Conservation (phyloP, 2,888 invertebrate genomes). For the Busseola fusca region DNA sequence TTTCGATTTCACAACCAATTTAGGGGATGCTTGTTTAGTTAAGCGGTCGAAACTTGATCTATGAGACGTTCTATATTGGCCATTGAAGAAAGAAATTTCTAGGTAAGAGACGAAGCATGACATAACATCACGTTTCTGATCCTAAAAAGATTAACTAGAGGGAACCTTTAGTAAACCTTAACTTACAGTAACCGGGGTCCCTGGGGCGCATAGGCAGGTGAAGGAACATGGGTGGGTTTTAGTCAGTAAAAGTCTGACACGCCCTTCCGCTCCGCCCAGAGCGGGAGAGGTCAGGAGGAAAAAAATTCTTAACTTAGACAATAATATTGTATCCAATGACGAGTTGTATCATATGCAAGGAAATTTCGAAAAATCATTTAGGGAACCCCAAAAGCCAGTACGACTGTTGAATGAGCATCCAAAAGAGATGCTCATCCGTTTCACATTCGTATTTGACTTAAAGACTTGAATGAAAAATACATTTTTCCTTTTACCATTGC, state of each 20-base stretch:
- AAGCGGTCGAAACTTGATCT: slow-evolving; percentile 31
- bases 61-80: slow-evolving; percentile 11
- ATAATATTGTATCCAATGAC: not conserved
- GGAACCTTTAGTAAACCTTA: too few species aligned
- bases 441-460: slow-evolving; percentile 61
- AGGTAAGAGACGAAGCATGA: not conserved
- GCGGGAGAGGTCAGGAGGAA: too few species aligned
- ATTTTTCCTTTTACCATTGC: slow-evolving; percentile 62
- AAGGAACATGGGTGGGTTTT: too few species aligned
- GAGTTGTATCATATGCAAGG: not conserved
- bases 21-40: slow-evolving; percentile 16
- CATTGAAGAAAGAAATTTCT: not conserved
- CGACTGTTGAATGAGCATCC: slow-evolving; percentile 54
- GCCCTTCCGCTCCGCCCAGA: too few species aligned
- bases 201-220: too few species aligned
- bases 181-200: too few species aligned
- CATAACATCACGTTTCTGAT: not conserved
- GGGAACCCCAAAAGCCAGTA: slow-evolving; percentile 52
- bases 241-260: too few species aligned
- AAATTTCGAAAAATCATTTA: not conserved
- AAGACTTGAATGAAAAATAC: slow-evolving; percentile 71
- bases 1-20: slow-evolving; percentile 29
- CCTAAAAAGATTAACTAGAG: too few species aligned
- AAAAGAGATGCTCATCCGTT: slow-evolving; percentile 59
- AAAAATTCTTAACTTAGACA: too few species aligned